Evolutionary conservation across 1,140 invertebrate genomes (phyloP).

Genomic region (Brachionus paranguensis): DNA sequence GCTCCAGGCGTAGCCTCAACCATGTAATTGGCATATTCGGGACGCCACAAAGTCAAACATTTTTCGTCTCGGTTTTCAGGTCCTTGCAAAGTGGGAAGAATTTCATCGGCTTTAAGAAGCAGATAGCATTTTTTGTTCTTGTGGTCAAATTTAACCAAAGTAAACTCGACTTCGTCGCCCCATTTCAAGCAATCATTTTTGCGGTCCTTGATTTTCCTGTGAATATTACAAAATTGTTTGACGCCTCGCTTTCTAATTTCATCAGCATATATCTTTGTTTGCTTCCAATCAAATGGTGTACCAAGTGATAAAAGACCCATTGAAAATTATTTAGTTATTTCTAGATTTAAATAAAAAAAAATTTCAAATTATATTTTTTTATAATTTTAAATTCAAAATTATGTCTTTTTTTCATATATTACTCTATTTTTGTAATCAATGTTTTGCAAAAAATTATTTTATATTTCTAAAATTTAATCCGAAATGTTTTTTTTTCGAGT

Average conservation of each 20-base stretch:
- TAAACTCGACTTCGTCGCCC: conserved; percentile 94
- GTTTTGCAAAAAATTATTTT: not conserved
- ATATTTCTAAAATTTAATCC: not conserved
- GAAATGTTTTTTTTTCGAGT: not conserved
- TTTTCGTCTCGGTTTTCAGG: not conserved
- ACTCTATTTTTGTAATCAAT: not conserved
- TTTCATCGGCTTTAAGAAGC: conserved; percentile 70
- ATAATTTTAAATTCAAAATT: not conserved
- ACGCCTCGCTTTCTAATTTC: conserved; percentile 85
- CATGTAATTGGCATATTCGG: conserved; percentile 98
- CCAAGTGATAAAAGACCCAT: conserved; percentile 95
- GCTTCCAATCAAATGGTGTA: conserved; percentile 84
- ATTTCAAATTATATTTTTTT: too few species aligned
- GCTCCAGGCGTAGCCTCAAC: conserved; percentile 97
- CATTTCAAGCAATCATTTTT: conserved; percentile 93
- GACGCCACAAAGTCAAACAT: conserved; percentile 67
- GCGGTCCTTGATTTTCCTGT: conserved; percentile 74
- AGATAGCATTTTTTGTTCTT: conserved; percentile 72
- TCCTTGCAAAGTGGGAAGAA: conserved; percentile 73
- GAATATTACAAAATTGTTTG: conserved; percentile 85
- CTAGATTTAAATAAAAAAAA: not conserved
- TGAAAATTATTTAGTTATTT: not conserved
- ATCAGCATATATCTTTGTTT: conserved; percentile 80
- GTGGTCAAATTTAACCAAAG: conserved; percentile 90
- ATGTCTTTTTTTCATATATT: not conserved